These are phyloP conservation scores for Rapana venosa DNA, from an alignment of 2,888 invertebrate species.

Conservation along the genomic window DNA sequence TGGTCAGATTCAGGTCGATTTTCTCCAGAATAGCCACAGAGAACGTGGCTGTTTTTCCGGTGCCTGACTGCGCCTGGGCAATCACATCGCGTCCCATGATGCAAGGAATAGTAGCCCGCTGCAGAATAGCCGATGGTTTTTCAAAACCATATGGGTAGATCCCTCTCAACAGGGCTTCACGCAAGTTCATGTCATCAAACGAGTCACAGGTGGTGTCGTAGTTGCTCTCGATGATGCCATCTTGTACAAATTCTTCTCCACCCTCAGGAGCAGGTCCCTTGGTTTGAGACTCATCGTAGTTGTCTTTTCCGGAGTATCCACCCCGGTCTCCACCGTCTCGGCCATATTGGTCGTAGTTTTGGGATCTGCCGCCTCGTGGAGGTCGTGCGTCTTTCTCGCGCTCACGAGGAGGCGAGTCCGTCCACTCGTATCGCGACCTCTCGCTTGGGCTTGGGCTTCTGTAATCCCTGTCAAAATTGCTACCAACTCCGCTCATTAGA, in stretches of 20 bases:
- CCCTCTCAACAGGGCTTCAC: slow-evolving; percentile 96
- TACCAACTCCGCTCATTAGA: slow-evolving; percentile 38
- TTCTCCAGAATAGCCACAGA: slow-evolving; percentile 99
- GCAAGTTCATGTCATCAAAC: slow-evolving; percentile 98
- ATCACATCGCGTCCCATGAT: slow-evolving; percentile 93
- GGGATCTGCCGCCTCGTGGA: slow-evolving; percentile 51
- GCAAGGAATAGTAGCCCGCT: slow-evolving; percentile 98
- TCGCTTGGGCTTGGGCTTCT: slow-evolving; percentile 35
- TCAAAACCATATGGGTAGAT: slow-evolving; percentile 99
- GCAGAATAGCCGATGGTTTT: slow-evolving; percentile 99
- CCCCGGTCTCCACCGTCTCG: slow-evolving; percentile 1
- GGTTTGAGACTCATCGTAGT: slow-evolving; percentile 52
- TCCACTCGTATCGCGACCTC: slow-evolving; percentile 26
- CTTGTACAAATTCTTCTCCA: slow-evolving; percentile 81
- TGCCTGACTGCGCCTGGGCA: slow-evolving; percentile 99
- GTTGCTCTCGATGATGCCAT: slow-evolving; percentile 88
- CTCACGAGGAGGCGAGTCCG: slow-evolving; percentile 39
- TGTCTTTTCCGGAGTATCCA: neutral
- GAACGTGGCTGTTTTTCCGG: slow-evolving; percentile 99
- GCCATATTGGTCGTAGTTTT: slow-evolving; percentile 59
- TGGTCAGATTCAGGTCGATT: slow-evolving; percentile 91
- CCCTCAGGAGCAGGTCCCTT: slow-evolving; percentile 44
- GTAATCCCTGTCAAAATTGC: slow-evolving; percentile 35
- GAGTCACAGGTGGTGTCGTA: slow-evolving; percentile 88
- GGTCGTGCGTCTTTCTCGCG: slow-evolving; percentile 39